Conservation (phyloP, 37 sponge, comb jelly and placozoan genomes). For the Halisarca cf. caerulea region DNA sequence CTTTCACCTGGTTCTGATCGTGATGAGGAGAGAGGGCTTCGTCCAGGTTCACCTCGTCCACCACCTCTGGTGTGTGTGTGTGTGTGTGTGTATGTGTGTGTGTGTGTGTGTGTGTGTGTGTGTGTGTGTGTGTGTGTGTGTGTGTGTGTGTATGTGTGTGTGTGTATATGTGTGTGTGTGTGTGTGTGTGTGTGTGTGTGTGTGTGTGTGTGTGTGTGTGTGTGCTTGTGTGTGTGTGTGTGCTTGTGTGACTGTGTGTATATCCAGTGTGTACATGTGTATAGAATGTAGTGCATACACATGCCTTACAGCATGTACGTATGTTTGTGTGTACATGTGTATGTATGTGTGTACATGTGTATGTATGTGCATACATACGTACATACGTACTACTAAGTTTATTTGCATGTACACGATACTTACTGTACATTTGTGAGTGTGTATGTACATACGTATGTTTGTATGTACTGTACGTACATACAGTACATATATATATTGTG, state of each 20-base stretch:
- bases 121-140: conserved; percentile 25
- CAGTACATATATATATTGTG: too few relatives aligned
- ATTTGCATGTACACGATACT: too few relatives aligned
- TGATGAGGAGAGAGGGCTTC: conserved; percentile 3
- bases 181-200: conserved; percentile 24
- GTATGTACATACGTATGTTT: background rate
- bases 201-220: conserved; percentile 27
- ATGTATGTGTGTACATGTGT: conserved; percentile 12
- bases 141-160: conserved; percentile 16
- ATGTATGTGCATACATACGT: background rate
- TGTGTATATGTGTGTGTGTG: conserved; percentile 1
- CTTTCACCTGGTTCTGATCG: too few relatives aligned
- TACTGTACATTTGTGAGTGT: background rate
- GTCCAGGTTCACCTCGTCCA: conserved; percentile 43
- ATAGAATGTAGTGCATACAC: background rate
- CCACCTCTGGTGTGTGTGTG: conserved; percentile 31
- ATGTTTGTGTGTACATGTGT: conserved; percentile 13
- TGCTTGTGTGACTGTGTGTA: conserved; percentile 15
- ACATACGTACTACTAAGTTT: background rate
- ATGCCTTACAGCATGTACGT: background rate
- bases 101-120: conserved; percentile 12
- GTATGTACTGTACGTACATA: too few relatives aligned
- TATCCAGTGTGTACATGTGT: conserved; percentile 9
- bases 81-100: conserved; percentile 33
- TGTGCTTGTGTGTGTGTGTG: conserved; percentile 22